phyloP scores from a whole-genome alignment of 2,113 vertebrate species.

The Tiliqua scincoides region DNA sequence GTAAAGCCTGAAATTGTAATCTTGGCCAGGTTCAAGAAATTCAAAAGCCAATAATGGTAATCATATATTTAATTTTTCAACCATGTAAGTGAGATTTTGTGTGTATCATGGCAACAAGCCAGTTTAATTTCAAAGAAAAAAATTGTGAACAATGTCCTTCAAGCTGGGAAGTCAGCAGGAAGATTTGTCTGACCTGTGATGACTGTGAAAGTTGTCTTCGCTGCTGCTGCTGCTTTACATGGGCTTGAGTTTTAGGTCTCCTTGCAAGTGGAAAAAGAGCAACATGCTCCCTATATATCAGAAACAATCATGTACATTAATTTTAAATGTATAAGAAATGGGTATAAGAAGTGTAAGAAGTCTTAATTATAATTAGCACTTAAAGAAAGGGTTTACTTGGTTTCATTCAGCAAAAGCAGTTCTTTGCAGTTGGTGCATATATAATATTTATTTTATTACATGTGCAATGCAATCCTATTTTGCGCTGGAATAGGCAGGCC shows the following conservation, averaged over 20 bases:
- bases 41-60: slow-evolving; percentile 81
- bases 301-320: neutral
- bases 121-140: slow-evolving; percentile 75
- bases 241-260: slow-evolving; percentile 13
- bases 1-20: slow-evolving; percentile 55
- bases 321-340: neutral
- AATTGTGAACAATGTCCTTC: slow-evolving; percentile 70
- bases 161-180: slow-evolving; percentile 58
- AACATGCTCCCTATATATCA: neutral
- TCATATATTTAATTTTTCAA: slow-evolving; percentile 85
- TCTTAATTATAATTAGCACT: neutral
- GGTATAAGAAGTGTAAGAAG: neutral
- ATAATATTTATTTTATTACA: too few relatives aligned
- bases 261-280: neutral
- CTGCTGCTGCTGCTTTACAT: neutral
- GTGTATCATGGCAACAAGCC: slow-evolving; percentile 76
- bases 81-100: slow-evolving; percentile 78
- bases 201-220: slow-evolving; percentile 37
- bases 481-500: too few relatives aligned
- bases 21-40: slow-evolving; percentile 83
- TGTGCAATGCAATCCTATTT: too few relatives aligned
- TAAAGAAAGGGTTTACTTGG: neutral
- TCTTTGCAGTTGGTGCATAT: neutral
- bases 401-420: neutral
- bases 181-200: slow-evolving; percentile 1